phyloP scores from a whole-genome alignment of 2,797 vertebrate species.

The Pseudomugil gertrudae region DNA sequence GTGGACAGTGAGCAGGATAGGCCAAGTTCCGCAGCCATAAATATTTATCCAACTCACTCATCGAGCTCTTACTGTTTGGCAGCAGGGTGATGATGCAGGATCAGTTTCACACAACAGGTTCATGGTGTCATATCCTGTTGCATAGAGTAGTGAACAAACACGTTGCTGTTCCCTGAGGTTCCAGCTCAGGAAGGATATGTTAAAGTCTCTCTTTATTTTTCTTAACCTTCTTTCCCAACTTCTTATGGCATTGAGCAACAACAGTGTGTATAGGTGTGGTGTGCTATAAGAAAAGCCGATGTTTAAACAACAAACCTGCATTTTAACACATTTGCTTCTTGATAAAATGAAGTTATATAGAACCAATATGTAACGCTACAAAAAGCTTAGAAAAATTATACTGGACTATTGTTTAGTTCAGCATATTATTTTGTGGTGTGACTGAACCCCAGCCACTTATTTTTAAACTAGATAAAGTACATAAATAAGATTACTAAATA shows the following conservation, averaged over 20 bases:
- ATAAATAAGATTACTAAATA: neutral
- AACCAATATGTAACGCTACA: neutral
- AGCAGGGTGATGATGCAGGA: conserved; percentile 46
- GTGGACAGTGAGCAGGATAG: conserved; percentile 44
- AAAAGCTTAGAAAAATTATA: neutral
- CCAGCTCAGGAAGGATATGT: conserved; percentile 50
- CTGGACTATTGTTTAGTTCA: neutral
- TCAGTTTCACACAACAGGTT: conserved; percentile 57
- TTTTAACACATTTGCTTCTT: neutral
- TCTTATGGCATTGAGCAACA: conserved; percentile 25
- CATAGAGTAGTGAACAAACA: conserved; percentile 39
- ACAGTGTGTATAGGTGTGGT: neutral
- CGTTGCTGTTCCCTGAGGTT: conserved; percentile 23
- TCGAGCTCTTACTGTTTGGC: conserved; percentile 45
- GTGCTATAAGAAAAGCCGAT: neutral
- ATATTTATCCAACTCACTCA: conserved; percentile 73
- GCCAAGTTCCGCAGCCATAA: conserved; percentile 50
- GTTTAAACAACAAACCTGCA: neutral
- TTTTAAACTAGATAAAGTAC: neutral
- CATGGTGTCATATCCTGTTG: conserved; percentile 64
- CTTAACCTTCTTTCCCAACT: conserved; percentile 21
- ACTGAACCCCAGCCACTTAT: neutral
- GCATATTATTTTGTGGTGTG: no score
- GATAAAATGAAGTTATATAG: neutral
- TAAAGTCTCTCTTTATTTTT: conserved; percentile 29